Evolutionary conservation across 2,888 invertebrate species (phyloP), one percentile per base, ranked within the genome.

Genomic region (Cactoblastis cactorum): DNA sequence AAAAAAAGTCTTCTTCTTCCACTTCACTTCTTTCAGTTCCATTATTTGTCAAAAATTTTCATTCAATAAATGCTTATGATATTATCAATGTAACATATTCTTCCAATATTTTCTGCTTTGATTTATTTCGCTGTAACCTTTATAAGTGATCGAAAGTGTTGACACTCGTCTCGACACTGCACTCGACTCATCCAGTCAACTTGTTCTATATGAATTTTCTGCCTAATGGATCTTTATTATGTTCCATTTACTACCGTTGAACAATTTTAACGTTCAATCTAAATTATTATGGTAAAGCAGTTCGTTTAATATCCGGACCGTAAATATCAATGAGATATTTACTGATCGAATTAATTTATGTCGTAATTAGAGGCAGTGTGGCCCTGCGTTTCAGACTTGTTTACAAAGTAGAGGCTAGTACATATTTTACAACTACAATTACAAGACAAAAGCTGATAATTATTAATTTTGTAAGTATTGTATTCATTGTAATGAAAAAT

Each of bases 331-430:
- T 43, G 43, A 43, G 43, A 43, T 32, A 43, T 43, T 43, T 17
- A 24, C 11, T 43, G 28, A 28, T 32, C 11, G 1, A 28, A 43
- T 43, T 47, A 47, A 51, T 51, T 51, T 39, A 51, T 51, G 14
- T 14, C 41, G 24, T 24, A 24, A 41, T 24, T 28, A 43, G 9
- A 24, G 5, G 17, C 11, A 15, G 28, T 11, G 43, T 43, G 43
- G 43, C 28, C 41, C 17, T n/a, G 11, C 11, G 38, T 38, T 11
- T 15, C 17, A 17, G 37, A 17, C 18, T 37, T 38, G 38, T 38
- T 37, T 37, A 11, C 5, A n/a, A 18, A 38, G 4, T 8, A 6
- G 8, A 1, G 37, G 3, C 11, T 18, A 18, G 18, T 2, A 11
- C 9, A 37, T 17, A n/a, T n/a, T n/a, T n/a, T n/a, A n/a, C n/a